phyloP scores from a whole-genome alignment of 92 coral and sea anemone genomes.

The Epizoanthus illoricatus region DNA sequence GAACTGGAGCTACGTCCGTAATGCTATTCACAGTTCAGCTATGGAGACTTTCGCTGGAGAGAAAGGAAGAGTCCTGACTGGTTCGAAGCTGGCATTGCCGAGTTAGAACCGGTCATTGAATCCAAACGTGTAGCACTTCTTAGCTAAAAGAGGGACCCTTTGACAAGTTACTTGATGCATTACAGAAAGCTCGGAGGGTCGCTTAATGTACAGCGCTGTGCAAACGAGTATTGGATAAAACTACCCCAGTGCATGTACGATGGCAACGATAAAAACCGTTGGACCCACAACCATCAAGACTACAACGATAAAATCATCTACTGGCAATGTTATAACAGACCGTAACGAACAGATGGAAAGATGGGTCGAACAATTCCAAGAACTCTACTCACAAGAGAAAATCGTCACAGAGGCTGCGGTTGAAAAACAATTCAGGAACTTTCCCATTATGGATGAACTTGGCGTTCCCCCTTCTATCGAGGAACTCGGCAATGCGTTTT shows the following conservation, averaged over 20 bases:
- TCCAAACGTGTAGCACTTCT: background rate
- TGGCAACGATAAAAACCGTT: slow-evolving; percentile 26
- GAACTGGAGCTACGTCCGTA: background rate
- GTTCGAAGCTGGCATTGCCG: slow-evolving; percentile 8
- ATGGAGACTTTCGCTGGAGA: background rate
- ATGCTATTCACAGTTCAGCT: background rate
- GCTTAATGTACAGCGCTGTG: slow-evolving; percentile 19
- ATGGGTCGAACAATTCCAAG: slow-evolving; percentile 22
- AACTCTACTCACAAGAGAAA: slow-evolving; percentile 9
- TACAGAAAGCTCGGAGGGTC: slow-evolving; percentile 16
- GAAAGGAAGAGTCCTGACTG: slow-evolving; percentile 10
- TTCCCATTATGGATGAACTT: background rate
- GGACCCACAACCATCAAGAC: slow-evolving; percentile 12
- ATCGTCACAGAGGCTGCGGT: background rate
- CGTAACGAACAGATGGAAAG: slow-evolving; percentile 36
- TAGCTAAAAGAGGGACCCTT: slow-evolving; percentile 14
- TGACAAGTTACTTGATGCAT: slow-evolving; percentile 22
- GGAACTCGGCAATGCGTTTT: background rate
- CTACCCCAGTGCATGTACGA: slow-evolving; percentile 33
- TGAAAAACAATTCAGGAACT: background rate
- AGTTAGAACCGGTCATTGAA: background rate
- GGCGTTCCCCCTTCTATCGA: background rate
- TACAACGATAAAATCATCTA: slow-evolving; percentile 9
- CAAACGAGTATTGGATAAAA: slow-evolving; percentile 36
- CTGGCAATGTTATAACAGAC: slow-evolving; percentile 11